phyloP scores from a whole-genome alignment of 2,113 vertebrate species.

The Nycticryphes semicollaris region DNA sequence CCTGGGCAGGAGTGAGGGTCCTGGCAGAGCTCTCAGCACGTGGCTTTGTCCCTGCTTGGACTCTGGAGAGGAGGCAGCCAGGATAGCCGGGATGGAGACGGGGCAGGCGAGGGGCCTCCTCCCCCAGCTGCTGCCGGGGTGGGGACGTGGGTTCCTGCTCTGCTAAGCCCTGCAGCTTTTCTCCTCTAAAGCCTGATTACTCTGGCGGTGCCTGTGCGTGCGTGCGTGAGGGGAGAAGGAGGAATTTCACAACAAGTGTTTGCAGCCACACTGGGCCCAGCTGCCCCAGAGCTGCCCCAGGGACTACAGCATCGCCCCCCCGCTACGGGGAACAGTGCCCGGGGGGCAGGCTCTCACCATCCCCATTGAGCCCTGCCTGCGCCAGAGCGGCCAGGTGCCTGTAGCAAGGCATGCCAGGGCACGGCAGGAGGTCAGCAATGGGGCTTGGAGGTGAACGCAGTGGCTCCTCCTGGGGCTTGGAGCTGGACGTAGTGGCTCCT shows the following conservation, averaged over 20 bases:
- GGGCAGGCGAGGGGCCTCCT: background rate
- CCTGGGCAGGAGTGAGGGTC: background rate
- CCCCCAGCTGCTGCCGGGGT: slow-evolving; percentile 23
- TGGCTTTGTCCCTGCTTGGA: background rate
- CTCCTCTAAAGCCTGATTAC: slow-evolving; percentile 72
- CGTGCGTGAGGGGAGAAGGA: slow-evolving; percentile 45
- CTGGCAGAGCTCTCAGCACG: accelerated
- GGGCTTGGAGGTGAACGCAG: background rate
- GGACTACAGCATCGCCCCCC: background rate
- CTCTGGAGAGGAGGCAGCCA: background rate
- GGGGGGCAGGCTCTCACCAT: background rate
- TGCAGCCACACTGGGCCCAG: slow-evolving; percentile 10
- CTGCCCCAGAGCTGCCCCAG: background rate
- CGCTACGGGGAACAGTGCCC: accelerated
- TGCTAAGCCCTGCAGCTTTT: slow-evolving; percentile 67
- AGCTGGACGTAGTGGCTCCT: background rate
- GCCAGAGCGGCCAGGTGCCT: accelerated
- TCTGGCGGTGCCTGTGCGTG: slow-evolving; percentile 49
- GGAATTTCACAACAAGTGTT: slow-evolving; percentile 64
- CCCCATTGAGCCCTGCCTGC: background rate
- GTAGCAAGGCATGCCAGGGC: accelerated
- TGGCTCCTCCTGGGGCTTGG: background rate
- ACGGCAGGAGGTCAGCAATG: background rate
- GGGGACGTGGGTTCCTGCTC: slow-evolving; percentile 56
- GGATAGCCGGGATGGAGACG: background rate